Conservation (phyloP, 2,888 invertebrate genomes). For the Ypsolopha sequella region DNA sequence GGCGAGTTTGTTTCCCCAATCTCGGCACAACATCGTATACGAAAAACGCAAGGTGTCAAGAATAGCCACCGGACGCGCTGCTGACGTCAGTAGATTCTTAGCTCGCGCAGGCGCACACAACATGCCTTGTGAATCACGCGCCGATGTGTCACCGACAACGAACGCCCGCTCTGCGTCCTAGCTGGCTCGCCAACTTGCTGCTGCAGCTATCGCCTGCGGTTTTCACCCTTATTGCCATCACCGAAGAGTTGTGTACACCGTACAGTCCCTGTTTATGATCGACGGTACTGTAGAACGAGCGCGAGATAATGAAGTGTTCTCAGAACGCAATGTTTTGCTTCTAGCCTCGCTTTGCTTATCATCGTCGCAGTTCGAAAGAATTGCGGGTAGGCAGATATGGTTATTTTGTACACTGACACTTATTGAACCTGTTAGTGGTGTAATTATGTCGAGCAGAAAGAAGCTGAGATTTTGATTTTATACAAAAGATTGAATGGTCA, state of each 20-base stretch:
- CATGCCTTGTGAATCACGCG: conserved; percentile 45
- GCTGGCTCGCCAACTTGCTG: neutral
- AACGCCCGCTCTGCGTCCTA: conserved; percentile 14
- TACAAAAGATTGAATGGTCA: too few species aligned
- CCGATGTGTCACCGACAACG: conserved; percentile 49
- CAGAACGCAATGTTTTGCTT: conserved; percentile 27
- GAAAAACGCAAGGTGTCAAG: conserved; percentile 10
- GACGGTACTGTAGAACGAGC: conserved; percentile 16
- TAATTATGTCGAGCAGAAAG: too few species aligned
- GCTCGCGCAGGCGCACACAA: conserved; percentile 28
- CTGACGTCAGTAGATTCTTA: conserved; percentile 55
- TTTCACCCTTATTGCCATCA: neutral
- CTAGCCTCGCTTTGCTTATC: conserved; percentile 13
- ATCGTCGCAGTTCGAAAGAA: conserved; percentile 5
- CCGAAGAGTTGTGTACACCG: neutral
- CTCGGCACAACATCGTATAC: too few species aligned
- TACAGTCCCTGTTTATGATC: conserved; percentile 28
- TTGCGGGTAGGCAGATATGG: conserved; percentile 9
- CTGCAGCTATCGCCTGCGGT: neutral
- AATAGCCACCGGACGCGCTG: conserved; percentile 44
- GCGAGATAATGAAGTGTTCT: conserved; percentile 31
- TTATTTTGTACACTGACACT: conserved; percentile 14
- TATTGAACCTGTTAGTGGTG: too few species aligned
- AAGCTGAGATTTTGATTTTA: too few species aligned
- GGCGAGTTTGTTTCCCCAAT: too few species aligned